Base-by-base conservation (phyloP, 2,888 invertebrate species). In the Sceliomorpha sp. region DNA sequence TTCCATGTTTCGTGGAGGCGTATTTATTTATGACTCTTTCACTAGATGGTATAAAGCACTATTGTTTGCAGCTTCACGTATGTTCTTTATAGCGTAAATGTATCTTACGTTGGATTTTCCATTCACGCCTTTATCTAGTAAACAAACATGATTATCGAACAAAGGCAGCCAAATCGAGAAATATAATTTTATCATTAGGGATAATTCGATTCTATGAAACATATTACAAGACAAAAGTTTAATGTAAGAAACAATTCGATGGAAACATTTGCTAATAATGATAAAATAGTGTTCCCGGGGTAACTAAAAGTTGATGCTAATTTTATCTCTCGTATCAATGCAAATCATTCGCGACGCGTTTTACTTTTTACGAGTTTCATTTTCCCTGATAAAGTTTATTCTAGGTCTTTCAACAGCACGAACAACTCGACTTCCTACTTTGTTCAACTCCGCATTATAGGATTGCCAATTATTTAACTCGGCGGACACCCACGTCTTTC, bases 401-500 rank as follows among this genome's bases (percentile, higher is more conserved):
- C 55, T 63, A 53, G 53, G 53, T 47, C 47, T 64, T 56, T 64
- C 50, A 64, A 48, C 56, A 13, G 24, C 64, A 37, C 50, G 64
- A 56, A 50, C 45, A 50, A 31, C 50, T 45, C 44, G 56, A 56
- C 64, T 64, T 64, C 64, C 64, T 64, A 64, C 64, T 64, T 58
- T 58, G 51, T 51, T 66, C 39, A 51, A 51, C 56, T 64, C 56
- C 27, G 51, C 64, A 58, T 64, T 58, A 64, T 58, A 47, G 44
- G 45, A 51, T 51, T 51, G 58, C 66, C 58, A 66, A 66, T 66
- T 66, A 66, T 66, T 66, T 58, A 58, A 56, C 66, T 66, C 51
- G 13, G 20, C 58, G 66, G 58, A 66, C 66, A 66, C 58, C 58
- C 66, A 66, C 58, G 58, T 50, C 13, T 58, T 44, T 45, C 51